Base-by-base conservation (phyloP, 2,113 vertebrate species). In the Phocoena phocoena region DNA sequence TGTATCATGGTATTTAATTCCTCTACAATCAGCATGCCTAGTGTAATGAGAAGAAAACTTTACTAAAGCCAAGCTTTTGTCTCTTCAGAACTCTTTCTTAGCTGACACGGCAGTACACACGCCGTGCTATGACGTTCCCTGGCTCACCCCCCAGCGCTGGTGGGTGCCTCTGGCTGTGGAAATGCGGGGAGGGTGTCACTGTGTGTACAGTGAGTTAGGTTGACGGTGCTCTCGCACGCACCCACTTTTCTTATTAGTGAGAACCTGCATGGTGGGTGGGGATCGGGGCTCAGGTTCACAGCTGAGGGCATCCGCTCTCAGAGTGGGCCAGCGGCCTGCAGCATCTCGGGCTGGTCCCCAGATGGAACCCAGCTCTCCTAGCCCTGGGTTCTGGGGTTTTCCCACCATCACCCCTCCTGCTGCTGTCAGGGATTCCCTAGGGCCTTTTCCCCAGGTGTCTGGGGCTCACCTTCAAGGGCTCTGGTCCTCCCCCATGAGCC, bases 201-300 rank as follows among this genome's bases (percentile, higher is more conserved):
- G 50, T 85, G 1, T 3, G 44, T 17, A 4, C 2, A 1, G 47
- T 2, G 33, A 1, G n/a, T 53, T 7, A 26, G 47, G 5, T 44
- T 10, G 1, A 20, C 1, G 13, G 36, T 0, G 10, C 68, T 17
- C 28, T 15, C 6, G 5, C n/a, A 2, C 2, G 15, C 53, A 6
- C 71, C 73, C 25, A 9, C 13, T 14, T 26, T 4, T 17, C 6
- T 71, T 8, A 3, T 58, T 58, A 58, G 68, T 5, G 26, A 70
- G 13, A 4, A 15, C 38, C 14, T 13, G 36, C 4, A 20, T 26
- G 28, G 65, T 1, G n/a, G 21, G 21, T 13, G 33, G 31, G 26
- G 6, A 6, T 15, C 15, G 2, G 14, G 18, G 26, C 5, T 38
- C 47, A 31, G 47, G 63, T 70, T 31, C 21, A 15, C 5, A 23